Evolutionary conservation across 2,797 vertebrate genomes (phyloP), one percentile per base, ranked within the genome.

Genomic region (Momotus momota): DNA sequence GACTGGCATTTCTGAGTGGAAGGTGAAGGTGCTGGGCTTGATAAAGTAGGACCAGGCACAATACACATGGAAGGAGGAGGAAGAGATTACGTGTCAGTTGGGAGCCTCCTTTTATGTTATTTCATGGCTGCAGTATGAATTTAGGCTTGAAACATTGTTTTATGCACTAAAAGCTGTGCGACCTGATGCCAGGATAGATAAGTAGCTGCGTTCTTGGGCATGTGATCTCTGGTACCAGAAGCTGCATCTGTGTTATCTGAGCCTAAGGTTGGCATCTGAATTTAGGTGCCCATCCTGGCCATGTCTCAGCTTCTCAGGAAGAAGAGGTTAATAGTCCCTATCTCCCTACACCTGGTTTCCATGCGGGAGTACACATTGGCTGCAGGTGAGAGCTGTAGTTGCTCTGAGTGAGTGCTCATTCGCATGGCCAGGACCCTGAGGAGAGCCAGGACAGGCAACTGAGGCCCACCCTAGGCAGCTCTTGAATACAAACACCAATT

Each of bases 11-110:
- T 79, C 57, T 41, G 55, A 64, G 55, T 33, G 58, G 48, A 70
- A 95, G 73, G 62, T 6, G 46, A 70, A 88, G 62, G 82, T 91
- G n/a, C 27, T 79, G 29, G 45, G 72, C 73, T 81, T 88, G 52
- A 71, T 83, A 38, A 89, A 82, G 52, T 12, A 73, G 74, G 38
- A 57, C 54, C 22, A 67, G 60, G 55, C 21, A 19, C n/a, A 60
- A 58, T 38, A 64, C 9, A 52, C 62, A 19, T 4, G 3, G 52
- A 72, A 60, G 46, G 45, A 51, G 17, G 55, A 87, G 49, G 48
- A 92, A 62, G 60, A 52, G 33, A 52, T 22, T 77, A 21, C 20
- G 6, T 10, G 27, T 66, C 65, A 81, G 23, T 29, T 0, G 5
- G 11, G 38, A 88, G 31, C 64, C 58, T 70, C 38, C 23, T 15